Base-by-base conservation (phyloP, 2,113 vertebrate genomes). In the Caranx ignobilis region DNA sequence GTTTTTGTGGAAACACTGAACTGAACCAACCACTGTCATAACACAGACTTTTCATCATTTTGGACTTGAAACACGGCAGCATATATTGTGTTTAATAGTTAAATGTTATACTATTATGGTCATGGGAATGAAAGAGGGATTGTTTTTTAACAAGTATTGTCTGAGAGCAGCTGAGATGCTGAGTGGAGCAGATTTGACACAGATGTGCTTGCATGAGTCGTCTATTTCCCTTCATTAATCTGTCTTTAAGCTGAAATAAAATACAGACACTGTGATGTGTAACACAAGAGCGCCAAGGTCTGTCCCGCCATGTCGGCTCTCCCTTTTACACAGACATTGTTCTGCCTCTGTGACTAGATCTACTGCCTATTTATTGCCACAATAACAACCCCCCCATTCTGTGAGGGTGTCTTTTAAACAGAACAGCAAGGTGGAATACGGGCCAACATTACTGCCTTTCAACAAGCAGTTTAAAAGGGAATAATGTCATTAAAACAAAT, bases 1-100 rank as follows among this genome's bases (percentile, higher is more conserved):
- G 62, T 78, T 82, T 83, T 86, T 87, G 19, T 32, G 79, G 84
- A 75, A 71, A 70, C 68, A 77, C 72, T 26, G 26, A 57, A 57
- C 64, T 65, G 62, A 79, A 67, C 61, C 54, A 41, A 37, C 55
- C 57, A 3, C 79, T 65, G 77, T 82, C 73, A 72, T 54, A 67
- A 77, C 41, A 71, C 65, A 56, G 57, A 61, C 41, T 83, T 19
- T 56, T 68, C 59, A 56, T 80, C 39, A 65, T 79, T 43, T 39
- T 41, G 26, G 63, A 35, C 34, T 34, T 66, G 52, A 75, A 63
- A 65, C 80, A 73, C 57, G 65, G 60, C 71, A 82, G 16, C 21
- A 39, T 70, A 69, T 82, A 72, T 64, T 84, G 60, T 55, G 37
- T 47, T 16, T 57, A 71, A 71, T 47, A 26, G 54, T 45, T 76